A percentile compares a stretch with the other conserved stretches of the same genome.
phyloP scores from a whole-genome alignment of 2,797 vertebrate genomes.

The Phaenicophaeus curvirostris region DNA sequence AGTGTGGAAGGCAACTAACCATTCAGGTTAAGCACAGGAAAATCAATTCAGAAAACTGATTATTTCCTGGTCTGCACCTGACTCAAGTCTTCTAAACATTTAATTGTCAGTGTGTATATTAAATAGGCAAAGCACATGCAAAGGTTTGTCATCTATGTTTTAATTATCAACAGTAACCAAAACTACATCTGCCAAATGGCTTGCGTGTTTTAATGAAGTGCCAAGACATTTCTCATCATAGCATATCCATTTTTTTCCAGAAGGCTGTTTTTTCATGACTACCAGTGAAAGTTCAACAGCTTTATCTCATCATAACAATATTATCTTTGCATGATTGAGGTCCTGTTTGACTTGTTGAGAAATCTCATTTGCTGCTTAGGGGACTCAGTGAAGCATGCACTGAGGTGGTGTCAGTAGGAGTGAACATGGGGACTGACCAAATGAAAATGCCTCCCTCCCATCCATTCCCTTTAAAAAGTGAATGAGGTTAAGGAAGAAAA shows the following conservation, averaged over 20 bases:
- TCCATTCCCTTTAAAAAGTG: background rate
- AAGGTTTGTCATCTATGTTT: background rate
- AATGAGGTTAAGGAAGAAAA: background rate
- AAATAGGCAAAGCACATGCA: background rate
- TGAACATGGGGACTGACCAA: background rate
- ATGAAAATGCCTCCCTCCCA: background rate
- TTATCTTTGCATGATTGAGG: background rate
- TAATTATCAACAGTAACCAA: background rate
- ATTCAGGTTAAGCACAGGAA: background rate
- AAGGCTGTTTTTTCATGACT: background rate
- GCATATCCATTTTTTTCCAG: background rate
- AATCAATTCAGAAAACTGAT: background rate
- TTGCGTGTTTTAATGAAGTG: background rate
- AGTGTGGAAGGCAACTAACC: background rate
- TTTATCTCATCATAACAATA: background rate
- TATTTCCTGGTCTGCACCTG: background rate
- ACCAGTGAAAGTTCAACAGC: background rate
- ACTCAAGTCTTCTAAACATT: background rate
- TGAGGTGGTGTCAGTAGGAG: background rate
- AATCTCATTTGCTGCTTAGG: background rate
- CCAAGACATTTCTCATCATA: background rate
- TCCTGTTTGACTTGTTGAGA: background rate
- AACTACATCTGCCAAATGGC: background rate
- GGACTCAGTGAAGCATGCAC: background rate
- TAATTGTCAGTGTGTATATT: background rate